A percentile compares a stretch with the other conserved stretches of the same genome.
phyloP scores from a whole-genome alignment of 2,113 vertebrate genomes.

The Emydura subglobosa region DNA sequence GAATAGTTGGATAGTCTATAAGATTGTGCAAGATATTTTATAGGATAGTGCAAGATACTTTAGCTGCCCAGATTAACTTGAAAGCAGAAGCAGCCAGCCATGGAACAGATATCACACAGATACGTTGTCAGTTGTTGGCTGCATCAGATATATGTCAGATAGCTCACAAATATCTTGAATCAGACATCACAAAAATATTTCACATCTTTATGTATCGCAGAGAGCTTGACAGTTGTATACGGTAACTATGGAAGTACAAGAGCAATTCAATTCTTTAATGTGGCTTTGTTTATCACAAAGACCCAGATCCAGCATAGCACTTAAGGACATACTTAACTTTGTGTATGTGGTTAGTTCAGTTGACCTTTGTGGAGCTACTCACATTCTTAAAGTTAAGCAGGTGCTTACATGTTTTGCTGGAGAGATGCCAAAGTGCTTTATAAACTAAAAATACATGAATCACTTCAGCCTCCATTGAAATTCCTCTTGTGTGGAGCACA shows the following conservation, averaged over 20 bases:
- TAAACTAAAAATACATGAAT: not conserved
- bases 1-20: not conserved
- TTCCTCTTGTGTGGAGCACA: rapidly evolving
- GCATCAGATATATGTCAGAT: rapidly evolving
- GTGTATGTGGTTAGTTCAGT: not conserved
- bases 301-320: not conserved
- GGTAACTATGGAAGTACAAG: not conserved
- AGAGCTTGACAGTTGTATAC: not conserved
- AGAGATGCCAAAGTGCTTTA: not conserved
- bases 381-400: not conserved
- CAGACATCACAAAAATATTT: not conserved
- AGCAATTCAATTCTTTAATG: not conserved
- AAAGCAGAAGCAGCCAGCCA: not conserved
- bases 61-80: not conserved
- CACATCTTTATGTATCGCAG: not conserved
- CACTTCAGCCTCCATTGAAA: not conserved
- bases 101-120: rapidly evolving
- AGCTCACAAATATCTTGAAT: not conserved
- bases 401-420: not conserved
- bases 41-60: not conserved
- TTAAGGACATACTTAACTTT: not conserved
- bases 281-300: not conserved
- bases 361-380: not conserved
- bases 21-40: not conserved
- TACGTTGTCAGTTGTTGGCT: no score